Base-by-base conservation (phyloP, 2,113 vertebrate genomes). In the Caranx ignobilis region DNA sequence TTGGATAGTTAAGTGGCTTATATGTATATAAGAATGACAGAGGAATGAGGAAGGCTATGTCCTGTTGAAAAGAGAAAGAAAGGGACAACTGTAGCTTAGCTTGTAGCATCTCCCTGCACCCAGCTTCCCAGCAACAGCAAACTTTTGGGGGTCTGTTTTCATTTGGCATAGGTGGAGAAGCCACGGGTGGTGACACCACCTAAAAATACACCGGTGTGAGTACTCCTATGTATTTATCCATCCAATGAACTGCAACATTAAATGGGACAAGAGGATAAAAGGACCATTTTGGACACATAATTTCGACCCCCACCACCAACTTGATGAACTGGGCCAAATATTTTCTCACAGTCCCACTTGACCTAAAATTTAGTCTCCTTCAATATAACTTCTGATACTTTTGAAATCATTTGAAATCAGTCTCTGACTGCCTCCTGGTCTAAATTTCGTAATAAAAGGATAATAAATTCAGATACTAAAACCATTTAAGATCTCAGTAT, bases 101-200 rank as follows among this genome's bases (percentile, higher is more conserved):
- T 26, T 26, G 26, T 26, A 47, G 50, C 65, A 48, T 68, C 56
- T 48, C 75, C 26, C 32, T 65, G 75, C 75, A 75, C 67, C 71
- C 50, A 48, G 66, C 55, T 67, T 16, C 54, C 31, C 15, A 31
- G 45, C 63, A 80, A 65, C 47, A 65, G 59, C 48, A 21, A 77
- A 77, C 75, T 13, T 68, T 32, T 56, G 69, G 47, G 31, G 11
- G 15, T 67, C 62, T 75, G 26, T 35, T 79, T 69, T 74, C 41
- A 63, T 11, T 50, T 71, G 39, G 61, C 56, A 75, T 43, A 32
- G 50, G 41, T 71, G 48, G 34, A 74, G 52, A 45, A 67, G 32
- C 37, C 60, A 54, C 54, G 16, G 26, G 6, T 72, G 50, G 43
- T 65, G 65, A 54, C 43, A 19, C 7, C 7, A 66, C 59, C 39